phyloP scores from a whole-genome alignment of 2,113 vertebrate species.

The Dicerorhinus sumatrensis region DNA sequence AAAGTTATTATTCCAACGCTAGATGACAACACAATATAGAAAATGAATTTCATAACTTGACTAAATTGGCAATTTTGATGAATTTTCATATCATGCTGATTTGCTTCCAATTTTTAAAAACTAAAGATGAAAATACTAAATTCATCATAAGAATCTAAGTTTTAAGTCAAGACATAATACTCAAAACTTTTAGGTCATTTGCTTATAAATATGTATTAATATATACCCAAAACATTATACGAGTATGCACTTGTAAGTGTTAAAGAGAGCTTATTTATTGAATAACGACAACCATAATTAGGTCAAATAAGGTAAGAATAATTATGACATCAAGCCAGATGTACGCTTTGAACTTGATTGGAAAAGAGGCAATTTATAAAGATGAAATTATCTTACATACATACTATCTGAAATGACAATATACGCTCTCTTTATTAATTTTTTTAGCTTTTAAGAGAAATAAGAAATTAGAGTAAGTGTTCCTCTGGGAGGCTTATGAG shows the following conservation, averaged over 20 bases:
- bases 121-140: slow-evolving; percentile 51
- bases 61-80: slow-evolving; percentile 28
- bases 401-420: not conserved
- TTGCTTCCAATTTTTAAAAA: not conserved
- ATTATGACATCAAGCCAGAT: not conserved
- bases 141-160: slow-evolving; percentile 26
- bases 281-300: slow-evolving; percentile 19
- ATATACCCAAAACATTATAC: not conserved
- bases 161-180: slow-evolving; percentile 54
- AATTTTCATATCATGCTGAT: slow-evolving; percentile 35
- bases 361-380: slow-evolving; percentile 4
- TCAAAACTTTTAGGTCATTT: slow-evolving; percentile 12
- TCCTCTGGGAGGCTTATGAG: not conserved
- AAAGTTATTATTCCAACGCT: slow-evolving; percentile 61
- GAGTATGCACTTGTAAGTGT: not conserved
- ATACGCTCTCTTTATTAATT: not conserved
- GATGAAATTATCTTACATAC: not conserved
- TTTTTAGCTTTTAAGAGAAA: slow-evolving; percentile 22
- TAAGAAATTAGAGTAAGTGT: not conserved
- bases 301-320: not conserved
- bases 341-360: not conserved
- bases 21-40: slow-evolving; percentile 54
- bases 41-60: slow-evolving; percentile 46
- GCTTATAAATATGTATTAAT: not conserved
- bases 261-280: slow-evolving; percentile 12